Evolutionary conservation across 2,797 vertebrate species (phyloP), one percentile per base, ranked within the genome.

Genomic region (Chaenodraco wilsoni): DNA sequence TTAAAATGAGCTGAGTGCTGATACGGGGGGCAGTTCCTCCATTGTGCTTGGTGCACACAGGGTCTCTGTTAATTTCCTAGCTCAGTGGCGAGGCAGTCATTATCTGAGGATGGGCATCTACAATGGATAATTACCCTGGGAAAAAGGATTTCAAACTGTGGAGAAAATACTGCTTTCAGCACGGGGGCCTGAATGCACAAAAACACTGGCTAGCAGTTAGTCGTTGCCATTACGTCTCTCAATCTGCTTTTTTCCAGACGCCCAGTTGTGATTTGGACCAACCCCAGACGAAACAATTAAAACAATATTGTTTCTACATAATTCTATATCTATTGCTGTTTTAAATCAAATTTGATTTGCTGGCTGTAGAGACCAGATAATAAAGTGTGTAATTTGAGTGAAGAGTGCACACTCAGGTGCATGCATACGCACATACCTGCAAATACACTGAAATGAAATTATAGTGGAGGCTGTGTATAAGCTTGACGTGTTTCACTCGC

Each of bases 61-160:
- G 87, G 87, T 87, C 89, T 86, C 77, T 90, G 89, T 91, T 92
- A 91, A 93, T 93, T 93, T 93, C 92, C 91, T 83, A 86, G 88
- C 93, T 93, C 89, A 89, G 90, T 92, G 78, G 91, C 40, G 79
- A 93, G 88, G 90, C 89, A 90, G 89, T 94, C 91, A 93, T 94
- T 93, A 93, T 94, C 92, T 91, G 88, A 91, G 89, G 88, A 92
- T 87, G 89, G 89, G 91, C 90, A 93, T 93, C 91, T 92, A 93
- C 90, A 93, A 90, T 91, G 82, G 87, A 92, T 93, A 93, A 93
- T 94, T 92, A 93, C 92, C 89, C 87, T 73, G 84, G 90, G 88
- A 90, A 87, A 37, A 90, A 86, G 85, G 89, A 89, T 89, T 91
- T 93, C 86, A 89, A 91, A 92, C 88, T 91, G 91, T 87, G 90